Percentiles rank a stretch among this genome's conserved stretches.
These are phyloP conservation scores for Silurus asotus DNA, from an alignment of 2,113 vertebrate species.

Conservation along the genomic window DNA sequence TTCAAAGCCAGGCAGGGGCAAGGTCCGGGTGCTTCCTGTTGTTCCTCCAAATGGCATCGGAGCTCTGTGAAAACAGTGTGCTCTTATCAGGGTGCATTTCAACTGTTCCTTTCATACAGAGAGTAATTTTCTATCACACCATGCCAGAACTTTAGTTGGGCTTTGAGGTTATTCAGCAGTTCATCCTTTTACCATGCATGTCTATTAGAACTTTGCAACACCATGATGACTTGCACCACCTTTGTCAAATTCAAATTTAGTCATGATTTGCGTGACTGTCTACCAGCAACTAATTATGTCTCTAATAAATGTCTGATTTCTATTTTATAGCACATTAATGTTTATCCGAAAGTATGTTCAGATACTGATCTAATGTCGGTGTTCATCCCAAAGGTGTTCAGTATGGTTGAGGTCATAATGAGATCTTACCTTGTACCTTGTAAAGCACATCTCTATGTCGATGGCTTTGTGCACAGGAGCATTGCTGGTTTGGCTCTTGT, in stretches of 20 bases:
- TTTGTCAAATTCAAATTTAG: not conserved
- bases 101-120: not conserved
- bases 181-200: not conserved
- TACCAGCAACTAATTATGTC: not conserved
- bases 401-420: no score
- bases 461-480: no score
- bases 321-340: not conserved
- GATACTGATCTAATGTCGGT: no score
- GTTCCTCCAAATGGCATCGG: slow-evolving; percentile 74
- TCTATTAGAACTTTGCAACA: not conserved
- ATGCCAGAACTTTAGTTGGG: not conserved
- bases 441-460: no score
- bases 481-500: no score
- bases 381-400: no score
- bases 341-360: not conserved
- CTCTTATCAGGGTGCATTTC: not conserved
- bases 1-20: slow-evolving; percentile 54
- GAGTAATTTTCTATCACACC: not conserved
- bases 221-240: not conserved
- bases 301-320: not conserved
- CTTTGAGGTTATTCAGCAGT: not conserved
- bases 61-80: slow-evolving; percentile 65
- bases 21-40: slow-evolving; percentile 45
- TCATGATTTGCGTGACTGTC: not conserved
- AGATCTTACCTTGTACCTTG: no score